Evolutionary conservation across 1,140 invertebrate species (phyloP), one percentile per base, ranked within the genome.

Genomic region (Drosophila tristis): DNA sequence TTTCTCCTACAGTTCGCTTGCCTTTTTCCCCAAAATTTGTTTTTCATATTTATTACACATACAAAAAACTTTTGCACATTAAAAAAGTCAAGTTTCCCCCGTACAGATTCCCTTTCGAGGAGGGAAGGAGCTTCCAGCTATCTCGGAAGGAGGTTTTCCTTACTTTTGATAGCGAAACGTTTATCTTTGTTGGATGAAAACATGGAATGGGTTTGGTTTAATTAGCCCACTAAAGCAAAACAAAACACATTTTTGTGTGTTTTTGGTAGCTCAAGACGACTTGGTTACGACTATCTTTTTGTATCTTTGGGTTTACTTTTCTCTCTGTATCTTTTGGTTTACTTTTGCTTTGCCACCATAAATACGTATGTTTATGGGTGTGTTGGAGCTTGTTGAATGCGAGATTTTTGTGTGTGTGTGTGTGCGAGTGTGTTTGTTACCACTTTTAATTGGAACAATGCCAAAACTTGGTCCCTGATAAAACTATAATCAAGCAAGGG

Each of bases 131-230:
- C 4, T 39, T 39, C 4, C 35, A 2, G 11, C 11, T 39, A 13
- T 11, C 31, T 65, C 49, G 23, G 29, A 23, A 16, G 9, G 49
- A 29, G 1, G 42, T 60, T 68, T 77, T 45, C 56, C 20, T 65
- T 53, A 31, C 42, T 13, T 48, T 70, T 77, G 63, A 58, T 57
- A 72, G 23, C 54, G 29, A 23, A 23, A 51, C 80, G 75, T 65
- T 84, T 82, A 78, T 84, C 79, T 74, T 74, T 50, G 16, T 43
- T 55, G 62, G 45, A 72, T 47, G 57, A 26, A 63, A 63, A 87
- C 82, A 84, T 60, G 75, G 89, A 89, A 84, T 74, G 84, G 78
- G 79, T 74, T 89, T 82, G 72, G 60, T 76, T 87, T 87, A 87
- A 87, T 87, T 87, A 76, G 75, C 51, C 61, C 72, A 71, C 75